phyloP scores from a whole-genome alignment of 2,113 vertebrate species.

The Poicephalus gulielmi region DNA sequence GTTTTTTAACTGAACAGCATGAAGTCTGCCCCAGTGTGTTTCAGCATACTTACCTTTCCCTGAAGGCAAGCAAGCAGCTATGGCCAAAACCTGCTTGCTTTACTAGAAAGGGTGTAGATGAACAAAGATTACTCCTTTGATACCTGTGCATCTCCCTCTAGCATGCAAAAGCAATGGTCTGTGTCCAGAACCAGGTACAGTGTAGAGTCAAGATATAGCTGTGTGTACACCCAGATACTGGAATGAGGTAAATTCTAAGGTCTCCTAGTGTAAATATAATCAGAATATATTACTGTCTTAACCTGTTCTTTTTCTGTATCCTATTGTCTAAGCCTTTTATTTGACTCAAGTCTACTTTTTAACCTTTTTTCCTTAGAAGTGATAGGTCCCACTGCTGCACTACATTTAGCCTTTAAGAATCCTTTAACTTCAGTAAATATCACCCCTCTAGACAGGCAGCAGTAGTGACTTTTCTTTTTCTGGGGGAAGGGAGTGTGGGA shows the following conservation, averaged over 20 bases:
- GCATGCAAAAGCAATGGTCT: background rate
- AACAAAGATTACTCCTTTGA: background rate
- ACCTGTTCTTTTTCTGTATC: background rate
- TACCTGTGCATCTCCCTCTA: background rate
- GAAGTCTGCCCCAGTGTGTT: background rate
- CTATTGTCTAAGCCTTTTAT: background rate
- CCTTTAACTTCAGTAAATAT: background rate
- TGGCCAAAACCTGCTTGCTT: background rate
- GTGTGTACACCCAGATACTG: background rate
- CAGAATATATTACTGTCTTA: background rate
- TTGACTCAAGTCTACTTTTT: background rate
- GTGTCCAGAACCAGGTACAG: background rate
- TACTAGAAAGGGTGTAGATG: fast-evolving
- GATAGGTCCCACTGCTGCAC: no score
- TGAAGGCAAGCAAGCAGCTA: background rate
- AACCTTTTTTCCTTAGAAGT: background rate
- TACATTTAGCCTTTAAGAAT: background rate
- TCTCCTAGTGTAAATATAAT: background rate
- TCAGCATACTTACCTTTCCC: background rate
- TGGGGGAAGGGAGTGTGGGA: background rate
- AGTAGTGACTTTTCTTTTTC: background rate
- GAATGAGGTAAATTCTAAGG: background rate
- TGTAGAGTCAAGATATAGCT: background rate
- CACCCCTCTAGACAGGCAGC: background rate
- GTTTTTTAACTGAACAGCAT: background rate